A percentile compares a stretch with the other conserved stretches of the same genome.
Conservation (phyloP, 53 echinoderm and acorn worm species). For the Crossaster papposus region DNA sequence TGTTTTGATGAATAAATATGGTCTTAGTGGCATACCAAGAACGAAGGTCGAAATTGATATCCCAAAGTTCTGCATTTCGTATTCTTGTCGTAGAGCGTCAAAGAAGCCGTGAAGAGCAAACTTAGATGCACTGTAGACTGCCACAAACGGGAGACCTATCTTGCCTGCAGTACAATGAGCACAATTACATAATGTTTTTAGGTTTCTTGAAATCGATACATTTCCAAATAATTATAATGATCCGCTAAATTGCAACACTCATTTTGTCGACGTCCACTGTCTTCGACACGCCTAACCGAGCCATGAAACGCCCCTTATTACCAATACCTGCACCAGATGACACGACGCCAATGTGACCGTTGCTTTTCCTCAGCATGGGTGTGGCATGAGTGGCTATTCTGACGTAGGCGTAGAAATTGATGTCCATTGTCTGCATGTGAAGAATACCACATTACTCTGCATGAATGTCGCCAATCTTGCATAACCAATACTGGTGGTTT, state of each 20-base stretch:
- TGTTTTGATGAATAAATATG: neutral
- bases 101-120: conserved; percentile 95
- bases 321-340: conserved; percentile 79
- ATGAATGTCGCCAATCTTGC: no score
- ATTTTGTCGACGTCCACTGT: neutral
- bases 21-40: conserved; percentile 64
- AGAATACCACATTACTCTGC: no score
- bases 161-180: conserved; percentile 64
- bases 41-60: conserved; percentile 85
- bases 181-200: neutral
- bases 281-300: no score
- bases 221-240: no score
- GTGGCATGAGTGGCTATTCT: conserved; percentile 81
- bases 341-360: conserved; percentile 82
- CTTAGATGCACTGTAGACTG: conserved; percentile 85
- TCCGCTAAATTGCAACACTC: no score
- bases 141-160: conserved; percentile 72
- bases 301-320: neutral
- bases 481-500: no score
- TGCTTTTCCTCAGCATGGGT: conserved; percentile 81
- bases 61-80: conserved; percentile 63
- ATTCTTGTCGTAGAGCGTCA: conserved; percentile 71
- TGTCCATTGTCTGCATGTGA: conserved; percentile 65
- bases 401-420: conserved; percentile 87
- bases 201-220: no score